Evolutionary conservation across 92 coral and sea anemone species (phyloP).

Genomic region (Phenganax subtilis): DNA sequence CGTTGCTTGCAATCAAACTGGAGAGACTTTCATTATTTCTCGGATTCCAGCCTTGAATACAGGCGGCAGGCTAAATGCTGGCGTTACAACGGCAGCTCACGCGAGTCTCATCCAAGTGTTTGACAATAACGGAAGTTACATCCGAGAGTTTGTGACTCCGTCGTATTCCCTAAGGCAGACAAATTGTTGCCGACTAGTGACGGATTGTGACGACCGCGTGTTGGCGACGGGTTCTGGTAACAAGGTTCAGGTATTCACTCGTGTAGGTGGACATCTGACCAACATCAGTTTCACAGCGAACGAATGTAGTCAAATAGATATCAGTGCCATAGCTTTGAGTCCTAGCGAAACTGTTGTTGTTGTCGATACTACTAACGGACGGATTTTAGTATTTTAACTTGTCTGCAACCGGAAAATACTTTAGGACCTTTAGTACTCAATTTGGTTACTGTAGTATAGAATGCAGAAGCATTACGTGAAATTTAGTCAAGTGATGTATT

Average conservation of each 20-base stretch:
- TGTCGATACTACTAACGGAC: slow-evolving; percentile 16
- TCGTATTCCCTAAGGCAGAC: slow-evolving; percentile 8
- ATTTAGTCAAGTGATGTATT: too few species aligned
- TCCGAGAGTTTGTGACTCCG: slow-evolving; percentile 31
- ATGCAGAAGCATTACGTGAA: too few species aligned
- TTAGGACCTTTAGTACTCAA: neutral
- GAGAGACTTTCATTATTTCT: slow-evolving; percentile 28
- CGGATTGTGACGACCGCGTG: slow-evolving; percentile 40
- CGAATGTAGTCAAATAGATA: slow-evolving; percentile 18
- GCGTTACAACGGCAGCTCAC: slow-evolving; percentile 12
- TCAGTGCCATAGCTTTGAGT: slow-evolving; percentile 30
- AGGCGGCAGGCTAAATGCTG: neutral
- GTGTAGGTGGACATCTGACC: slow-evolving; percentile 27
- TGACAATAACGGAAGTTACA: slow-evolving; percentile 28
- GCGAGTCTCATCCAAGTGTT: slow-evolving; percentile 27
- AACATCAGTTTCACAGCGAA: slow-evolving; percentile 40
- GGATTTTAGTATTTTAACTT: slow-evolving; percentile 32
- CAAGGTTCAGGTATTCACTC: slow-evolving; percentile 42
- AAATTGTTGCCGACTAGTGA: slow-evolving; percentile 9
- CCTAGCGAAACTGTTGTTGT: slow-evolving; percentile 33
- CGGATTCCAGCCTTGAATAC: slow-evolving; percentile 12
- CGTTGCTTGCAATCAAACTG: slow-evolving; percentile 37
- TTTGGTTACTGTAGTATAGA: neutral
- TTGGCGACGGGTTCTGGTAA: slow-evolving; percentile 40
- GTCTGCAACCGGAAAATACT: neutral